These are phyloP conservation scores for Perithous albicinctus DNA, from an alignment of 2,888 invertebrate species.

Conservation along the genomic window DNA sequence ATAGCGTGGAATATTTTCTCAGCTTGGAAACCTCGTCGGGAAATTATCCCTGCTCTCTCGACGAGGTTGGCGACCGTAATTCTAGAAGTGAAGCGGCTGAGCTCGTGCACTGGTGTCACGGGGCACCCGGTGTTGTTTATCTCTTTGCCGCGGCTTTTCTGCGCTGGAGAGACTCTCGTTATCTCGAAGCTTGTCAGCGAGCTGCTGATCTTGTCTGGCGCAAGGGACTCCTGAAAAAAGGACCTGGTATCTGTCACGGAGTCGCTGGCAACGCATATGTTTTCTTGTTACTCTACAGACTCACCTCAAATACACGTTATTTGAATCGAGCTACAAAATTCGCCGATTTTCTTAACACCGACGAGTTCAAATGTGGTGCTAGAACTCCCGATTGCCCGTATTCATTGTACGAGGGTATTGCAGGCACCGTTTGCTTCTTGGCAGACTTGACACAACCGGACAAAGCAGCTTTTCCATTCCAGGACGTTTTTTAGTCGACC, in stretches of 20 bases:
- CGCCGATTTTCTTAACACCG: conserved; percentile 90
- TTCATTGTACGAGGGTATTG: conserved; percentile 94
- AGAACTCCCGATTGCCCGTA: conserved; percentile 93
- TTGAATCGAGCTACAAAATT: conserved; percentile 91
- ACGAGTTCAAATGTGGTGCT: conserved; percentile 89
- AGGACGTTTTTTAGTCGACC: conserved; percentile 89
- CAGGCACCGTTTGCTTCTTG: conserved; percentile 94
- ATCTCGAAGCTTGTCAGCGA: conserved; percentile 88
- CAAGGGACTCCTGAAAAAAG: conserved; percentile 93
- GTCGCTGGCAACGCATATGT: conserved; percentile 93
- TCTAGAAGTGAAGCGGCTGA: conserved; percentile 86
- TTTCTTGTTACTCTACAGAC: conserved; percentile 90
- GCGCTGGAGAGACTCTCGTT: conserved; percentile 90
- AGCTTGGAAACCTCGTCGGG: conserved; percentile 89
- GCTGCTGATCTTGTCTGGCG: conserved; percentile 93
- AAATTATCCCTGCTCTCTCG: conserved; percentile 91
- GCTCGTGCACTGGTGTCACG: conserved; percentile 96
- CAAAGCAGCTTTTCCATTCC: conserved; percentile 93
- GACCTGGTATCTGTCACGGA: conserved; percentile 96
- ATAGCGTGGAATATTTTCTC: conserved; percentile 89
- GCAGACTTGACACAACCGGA: conserved; percentile 91
- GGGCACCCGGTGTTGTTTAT: conserved; percentile 93
- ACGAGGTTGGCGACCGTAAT: conserved; percentile 87
- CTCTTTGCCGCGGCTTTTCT: conserved; percentile 93
- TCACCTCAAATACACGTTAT: conserved; percentile 90